Evolutionary conservation across 2,888 invertebrate genomes (phyloP), one percentile per base, ranked within the genome.

Genomic region (Odontocerum albicorne): DNA sequence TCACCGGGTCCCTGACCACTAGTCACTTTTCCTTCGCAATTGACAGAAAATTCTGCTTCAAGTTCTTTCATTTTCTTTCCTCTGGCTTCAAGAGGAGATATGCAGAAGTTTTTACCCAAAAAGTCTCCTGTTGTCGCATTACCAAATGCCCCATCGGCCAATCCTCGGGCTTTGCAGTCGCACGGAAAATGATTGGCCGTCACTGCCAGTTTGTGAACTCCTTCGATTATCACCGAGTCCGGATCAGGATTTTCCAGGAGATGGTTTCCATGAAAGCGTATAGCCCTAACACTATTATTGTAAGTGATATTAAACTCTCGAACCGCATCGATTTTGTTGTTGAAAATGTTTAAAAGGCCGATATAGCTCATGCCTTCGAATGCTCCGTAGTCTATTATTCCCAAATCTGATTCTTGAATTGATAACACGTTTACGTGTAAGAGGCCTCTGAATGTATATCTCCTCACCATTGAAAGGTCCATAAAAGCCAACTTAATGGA

Each of bases 101-200:
- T 91, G 74, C 92, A 93, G 70, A 81, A 89, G 72, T 93, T 93
- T 65, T 84, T 85, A 55, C 83, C 81, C 56, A 85, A 77, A 66
- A 90, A 90, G 55, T 86, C 85, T 51, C 72, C 72, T 44, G 74
- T 74, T 58, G 88, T 82, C 17, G 83, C 83, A 66, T 83, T 84
- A 15, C 87, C 87, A 60, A 92, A 74, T 27, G 90, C 87, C 59
- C 89, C 88, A 50, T 86, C 84, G 46, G 90, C 74, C 21, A 92
- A 81, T 51, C 87, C 85, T 65, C 88, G 87, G 40, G 87, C 81
- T 64, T 89, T 90, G 67, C 93, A 93, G 72, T 92, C 91, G 70
- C 93, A 93, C 2, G 92, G 92, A 68, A 92, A 86, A 67, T 91
- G 90, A 71, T 93, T 93, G 46, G 85, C 84, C 53, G 84, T 77